Base-by-base conservation (phyloP, 2,888 invertebrate species). In the Microdon myrmicae region DNA sequence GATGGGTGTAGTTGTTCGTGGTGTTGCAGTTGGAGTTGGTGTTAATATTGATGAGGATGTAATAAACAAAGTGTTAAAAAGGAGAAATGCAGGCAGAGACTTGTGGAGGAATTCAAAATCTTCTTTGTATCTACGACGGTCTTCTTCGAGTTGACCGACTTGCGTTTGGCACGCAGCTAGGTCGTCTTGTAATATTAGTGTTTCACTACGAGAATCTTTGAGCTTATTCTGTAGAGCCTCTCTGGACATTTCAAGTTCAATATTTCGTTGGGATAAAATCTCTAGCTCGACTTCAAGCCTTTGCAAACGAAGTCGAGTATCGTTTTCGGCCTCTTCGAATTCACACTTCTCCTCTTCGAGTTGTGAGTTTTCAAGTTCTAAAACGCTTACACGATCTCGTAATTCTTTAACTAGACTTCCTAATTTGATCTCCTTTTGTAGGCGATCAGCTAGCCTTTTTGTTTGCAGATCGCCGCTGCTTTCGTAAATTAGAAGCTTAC, bases 281-380 rank as follows among this genome's bases (percentile, higher is more conserved):
- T 86, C 86, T 72, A 85, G 82, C 72, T 86, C 86, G 74, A 85
- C 83, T 76, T 86, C 86, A 68, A 86, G 81, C 68, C 85, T 84
- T 56, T 81, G 80, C 55, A 80, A 64, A 9, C 77, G 75, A 4
- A 81, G 68, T 39, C 80, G 73, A n/a, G 87, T 87, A 71, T 89
- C 89, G 81, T 89, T 89, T 79, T 89, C 89, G 17, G 87, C 87
- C 77, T 89, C 89, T 78, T 89, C 89, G 66, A 88, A 82, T 76
- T 89, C 89, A 73, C 88, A 87, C 75, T 86, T 85, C 73, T 88
- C 88, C 74, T 89, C 88, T 73, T 89, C 88, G 69, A 89, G 78
- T 69, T 82, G 81, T 51, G 84, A 83, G 76, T 87, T 87, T 71
- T 87, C 85, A 34, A 84, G 82, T 71, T 85, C 82, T 71, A 88